phyloP scores from a whole-genome alignment of 2,888 invertebrate species.

The Ichneumoninae sp. region DNA sequence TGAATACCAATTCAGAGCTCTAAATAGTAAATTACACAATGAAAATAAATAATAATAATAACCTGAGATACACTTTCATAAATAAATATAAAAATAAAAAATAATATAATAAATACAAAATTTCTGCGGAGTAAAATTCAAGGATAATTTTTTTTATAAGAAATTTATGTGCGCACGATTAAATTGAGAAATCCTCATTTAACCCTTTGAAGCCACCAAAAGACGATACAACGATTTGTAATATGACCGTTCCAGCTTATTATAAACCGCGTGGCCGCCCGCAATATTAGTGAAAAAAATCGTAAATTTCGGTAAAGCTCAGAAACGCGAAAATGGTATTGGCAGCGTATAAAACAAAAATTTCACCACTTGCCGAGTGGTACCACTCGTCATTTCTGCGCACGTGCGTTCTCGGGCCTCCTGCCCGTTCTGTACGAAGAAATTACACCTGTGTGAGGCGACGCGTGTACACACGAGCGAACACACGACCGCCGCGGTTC shows the following conservation, averaged over 20 bases:
- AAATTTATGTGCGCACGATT: neutral
- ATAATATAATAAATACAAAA: too few species aligned
- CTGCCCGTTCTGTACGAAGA: constrained; percentile 1
- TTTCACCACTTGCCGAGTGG: constrained; percentile 10
- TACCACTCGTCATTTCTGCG: neutral
- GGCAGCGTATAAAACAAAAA: neutral
- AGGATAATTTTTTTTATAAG: neutral
- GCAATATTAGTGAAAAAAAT: neutral
- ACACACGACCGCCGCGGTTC: constrained; percentile 33
- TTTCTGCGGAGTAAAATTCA: neutral
- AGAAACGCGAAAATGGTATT: constrained; percentile 3
- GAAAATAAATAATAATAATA: too few species aligned
- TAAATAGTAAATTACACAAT: too few species aligned
- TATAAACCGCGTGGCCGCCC: neutral
- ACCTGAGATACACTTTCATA: too few species aligned
- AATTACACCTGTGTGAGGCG: constrained; percentile 17
- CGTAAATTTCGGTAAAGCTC: neutral
- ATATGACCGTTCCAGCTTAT: neutral
- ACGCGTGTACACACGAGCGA: constrained; percentile 33
- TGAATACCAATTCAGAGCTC: too few species aligned
- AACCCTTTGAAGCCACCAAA: neutral
- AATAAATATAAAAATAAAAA: too few species aligned
- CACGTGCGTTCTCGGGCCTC: constrained; percentile 18
- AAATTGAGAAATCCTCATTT: neutral
- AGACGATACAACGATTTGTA: neutral